Percentiles rank a stretch among this genome's conserved stretches.
phyloP scores from a whole-genome alignment of 2,888 invertebrate species.

The Ethmia dodecea region DNA sequence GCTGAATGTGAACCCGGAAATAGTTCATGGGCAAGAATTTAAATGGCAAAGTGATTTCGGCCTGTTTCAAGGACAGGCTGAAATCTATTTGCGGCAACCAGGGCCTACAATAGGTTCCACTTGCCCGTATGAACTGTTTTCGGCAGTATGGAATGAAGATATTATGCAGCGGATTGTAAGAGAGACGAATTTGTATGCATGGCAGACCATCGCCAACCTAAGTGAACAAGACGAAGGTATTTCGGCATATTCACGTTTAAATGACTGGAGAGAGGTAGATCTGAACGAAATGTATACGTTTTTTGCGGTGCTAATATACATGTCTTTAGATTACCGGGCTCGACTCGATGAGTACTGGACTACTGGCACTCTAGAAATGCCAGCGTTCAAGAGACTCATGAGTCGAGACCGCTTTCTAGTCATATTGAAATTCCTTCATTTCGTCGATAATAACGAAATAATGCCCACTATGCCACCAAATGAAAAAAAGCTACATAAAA shows the following conservation, averaged over 20 bases:
- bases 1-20: too few species aligned
- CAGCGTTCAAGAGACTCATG: constrained; percentile 18
- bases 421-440: constrained; percentile 17
- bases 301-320: constrained; percentile 1
- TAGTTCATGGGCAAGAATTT: too few species aligned
- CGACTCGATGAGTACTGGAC: constrained; percentile 7
- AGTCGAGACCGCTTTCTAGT: constrained; percentile 14
- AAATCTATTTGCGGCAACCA: constrained; percentile 1
- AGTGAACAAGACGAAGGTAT: constrained; percentile 1
- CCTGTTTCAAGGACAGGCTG: too few species aligned
- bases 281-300: constrained; percentile 6
- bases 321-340: constrained; percentile 1
- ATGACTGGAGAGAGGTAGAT: constrained; percentile 5
- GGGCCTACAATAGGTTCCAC: constrained; percentile 2
- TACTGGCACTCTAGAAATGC: constrained; percentile 18
- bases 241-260: constrained; percentile 1
- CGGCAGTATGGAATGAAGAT: constrained; percentile 4
- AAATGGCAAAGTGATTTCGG: too few species aligned
- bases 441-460: constrained; percentile 17
- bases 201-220: constrained; percentile 5
- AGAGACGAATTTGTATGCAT: constrained; percentile 9
- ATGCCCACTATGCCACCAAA: constrained; percentile 6
- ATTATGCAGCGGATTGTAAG: constrained; percentile 6
- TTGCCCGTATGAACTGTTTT: constrained; percentile 6
- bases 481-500: constrained; percentile 17